Evolutionary conservation across 2,797 vertebrate genomes (phyloP).

Genomic region (Syndactyla subalaris): DNA sequence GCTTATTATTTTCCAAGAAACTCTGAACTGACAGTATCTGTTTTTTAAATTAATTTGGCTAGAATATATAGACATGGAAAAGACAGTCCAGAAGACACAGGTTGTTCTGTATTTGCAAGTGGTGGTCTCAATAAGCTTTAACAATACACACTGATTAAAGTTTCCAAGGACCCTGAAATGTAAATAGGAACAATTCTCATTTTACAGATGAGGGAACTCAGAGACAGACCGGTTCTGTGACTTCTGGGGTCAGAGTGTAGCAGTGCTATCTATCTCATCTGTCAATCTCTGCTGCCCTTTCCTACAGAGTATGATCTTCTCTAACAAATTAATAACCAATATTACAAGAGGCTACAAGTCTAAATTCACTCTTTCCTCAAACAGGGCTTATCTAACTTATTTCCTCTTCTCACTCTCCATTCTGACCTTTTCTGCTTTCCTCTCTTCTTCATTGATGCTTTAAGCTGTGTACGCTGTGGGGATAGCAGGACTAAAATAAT

Average conservation of each 20-base stretch:
- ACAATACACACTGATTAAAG: not conserved
- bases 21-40: not conserved
- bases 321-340: conserved; percentile 39
- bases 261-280: not conserved
- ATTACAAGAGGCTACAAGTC: not conserved
- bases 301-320: not conserved
- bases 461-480: not conserved
- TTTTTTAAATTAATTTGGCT: not conserved
- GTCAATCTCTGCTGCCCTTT: conserved; percentile 38
- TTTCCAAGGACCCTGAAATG: not conserved
- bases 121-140: not conserved
- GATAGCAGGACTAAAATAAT: not conserved
- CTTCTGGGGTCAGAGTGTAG: conserved; percentile 1
- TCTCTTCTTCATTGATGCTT: not conserved
- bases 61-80: not conserved
- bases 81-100: not conserved
- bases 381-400: conserved; percentile 13
- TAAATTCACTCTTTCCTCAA: not conserved
- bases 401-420: not conserved
- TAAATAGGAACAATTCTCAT: not conserved
- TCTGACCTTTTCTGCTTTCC: not conserved
- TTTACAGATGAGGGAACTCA: conserved; percentile 17
- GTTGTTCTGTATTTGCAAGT: not conserved
- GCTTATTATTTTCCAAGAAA: not conserved
- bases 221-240: not conserved